Evolutionary conservation across 2,888 invertebrate species (phyloP).

Genomic region (Agriopis marginaria): DNA sequence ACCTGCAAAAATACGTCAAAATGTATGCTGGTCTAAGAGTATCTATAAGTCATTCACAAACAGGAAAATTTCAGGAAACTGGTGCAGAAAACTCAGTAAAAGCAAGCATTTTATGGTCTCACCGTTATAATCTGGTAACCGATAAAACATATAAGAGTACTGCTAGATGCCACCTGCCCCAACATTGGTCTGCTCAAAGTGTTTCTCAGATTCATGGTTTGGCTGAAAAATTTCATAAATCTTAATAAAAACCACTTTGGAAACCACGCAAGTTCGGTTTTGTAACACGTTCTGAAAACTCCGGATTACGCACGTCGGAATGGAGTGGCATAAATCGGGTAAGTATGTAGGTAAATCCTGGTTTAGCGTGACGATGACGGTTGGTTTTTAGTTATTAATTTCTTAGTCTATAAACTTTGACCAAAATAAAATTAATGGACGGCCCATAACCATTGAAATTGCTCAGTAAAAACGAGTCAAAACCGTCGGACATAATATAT

Average conservation of each 20-base stretch:
- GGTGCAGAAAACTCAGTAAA: neutral
- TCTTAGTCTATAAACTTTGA: too few relatives aligned
- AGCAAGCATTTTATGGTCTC: constrained; percentile 32
- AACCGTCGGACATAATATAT: too few relatives aligned
- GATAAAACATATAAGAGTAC: constrained; percentile 73
- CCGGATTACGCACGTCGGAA: constrained; percentile 21
- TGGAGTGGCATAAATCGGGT: constrained; percentile 26
- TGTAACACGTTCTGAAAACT: constrained; percentile 21
- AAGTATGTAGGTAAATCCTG: constrained; percentile 23
- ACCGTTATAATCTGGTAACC: constrained; percentile 76
- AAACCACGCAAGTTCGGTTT: constrained; percentile 20
- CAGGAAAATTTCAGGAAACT: neutral
- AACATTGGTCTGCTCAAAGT: constrained; percentile 74
- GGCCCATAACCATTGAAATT: too few relatives aligned
- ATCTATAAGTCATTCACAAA: too few relatives aligned
- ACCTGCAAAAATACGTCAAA: too few relatives aligned
- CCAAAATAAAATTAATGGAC: too few relatives aligned
- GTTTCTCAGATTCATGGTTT: constrained; percentile 62
- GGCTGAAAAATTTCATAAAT: constrained; percentile 54
- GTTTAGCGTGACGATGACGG: too few relatives aligned
- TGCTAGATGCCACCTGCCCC: constrained; percentile 70
- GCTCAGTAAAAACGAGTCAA: too few relatives aligned
- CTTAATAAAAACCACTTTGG: constrained; percentile 12
- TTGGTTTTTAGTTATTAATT: too few relatives aligned
- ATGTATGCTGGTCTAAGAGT: too few relatives aligned